These are phyloP conservation scores for Machaerirhynchus nigripectus DNA, from an alignment of 2,113 vertebrate genomes.

Conservation along the genomic window DNA sequence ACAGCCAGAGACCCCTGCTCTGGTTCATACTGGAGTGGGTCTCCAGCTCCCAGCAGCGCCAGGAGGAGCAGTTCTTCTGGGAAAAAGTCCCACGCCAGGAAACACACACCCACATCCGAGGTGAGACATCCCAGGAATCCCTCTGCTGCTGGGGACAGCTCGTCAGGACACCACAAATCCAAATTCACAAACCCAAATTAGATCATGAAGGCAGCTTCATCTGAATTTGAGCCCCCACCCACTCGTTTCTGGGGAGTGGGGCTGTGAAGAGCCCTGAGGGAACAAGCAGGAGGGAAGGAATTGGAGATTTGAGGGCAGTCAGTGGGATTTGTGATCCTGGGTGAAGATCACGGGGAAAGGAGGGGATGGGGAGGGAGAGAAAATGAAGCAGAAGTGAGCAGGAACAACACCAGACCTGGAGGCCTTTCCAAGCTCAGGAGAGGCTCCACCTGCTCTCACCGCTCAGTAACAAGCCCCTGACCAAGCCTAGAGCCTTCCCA, in stretches of 20 bases:
- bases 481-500: fast-evolving
- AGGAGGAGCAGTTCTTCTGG: background rate
- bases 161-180: fast-evolving
- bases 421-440: too few species aligned
- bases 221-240: background rate
- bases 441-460: too few species aligned
- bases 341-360: background rate
- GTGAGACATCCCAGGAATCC: background rate
- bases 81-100: background rate
- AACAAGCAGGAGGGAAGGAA: background rate
- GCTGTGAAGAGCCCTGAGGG: background rate
- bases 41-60: background rate
- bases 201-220: fast-evolving
- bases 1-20: background rate
- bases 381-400: fast-evolving
- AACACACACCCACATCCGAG: background rate
- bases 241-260: background rate
- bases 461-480: fast-evolving
- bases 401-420: too few species aligned
- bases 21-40: constrained; percentile 64
- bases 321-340: background rate
- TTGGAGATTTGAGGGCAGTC: fast-evolving
- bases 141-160: fast-evolving
- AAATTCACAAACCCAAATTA: fast-evolving
- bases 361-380: background rate